Evolutionary conservation across 2,888 invertebrate species (phyloP).

Genomic region (Furcula furcula): DNA sequence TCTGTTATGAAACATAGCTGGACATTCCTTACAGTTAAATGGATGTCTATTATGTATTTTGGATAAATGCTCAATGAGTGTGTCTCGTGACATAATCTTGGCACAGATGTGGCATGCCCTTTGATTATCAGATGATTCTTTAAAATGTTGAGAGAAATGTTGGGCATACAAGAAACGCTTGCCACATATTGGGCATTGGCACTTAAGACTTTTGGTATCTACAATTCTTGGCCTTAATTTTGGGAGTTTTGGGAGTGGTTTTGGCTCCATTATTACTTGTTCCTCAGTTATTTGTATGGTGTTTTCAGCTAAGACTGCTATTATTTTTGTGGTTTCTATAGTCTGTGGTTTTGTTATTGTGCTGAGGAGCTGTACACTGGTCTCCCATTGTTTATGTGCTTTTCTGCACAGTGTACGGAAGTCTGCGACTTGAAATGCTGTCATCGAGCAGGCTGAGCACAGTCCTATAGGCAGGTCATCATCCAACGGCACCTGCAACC

Average conservation of each 20-base stretch:
- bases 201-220: slow-evolving; percentile 27
- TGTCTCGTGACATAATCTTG: slow-evolving; percentile 49
- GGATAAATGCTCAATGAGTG: slow-evolving; percentile 48
- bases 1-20: slow-evolving; percentile 41
- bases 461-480: slow-evolving; percentile 59
- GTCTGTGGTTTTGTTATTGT: slow-evolving; percentile 32
- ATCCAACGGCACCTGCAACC: slow-evolving; percentile 65
- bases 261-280: slow-evolving; percentile 4
- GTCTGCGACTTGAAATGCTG: slow-evolving; percentile 50
- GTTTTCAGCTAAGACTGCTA: slow-evolving; percentile 40
- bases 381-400: slow-evolving; percentile 48
- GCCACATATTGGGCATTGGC: slow-evolving; percentile 55
- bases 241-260: not conserved
- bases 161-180: slow-evolving; percentile 50
- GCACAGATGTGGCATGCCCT: slow-evolving; percentile 63
- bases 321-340: slow-evolving; percentile 23
- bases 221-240: slow-evolving; percentile 3
- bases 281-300: slow-evolving; percentile 39
- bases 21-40: slow-evolving; percentile 58
- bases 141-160: slow-evolving; percentile 55
- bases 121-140: slow-evolving; percentile 52
- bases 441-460: slow-evolving; percentile 52
- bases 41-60: slow-evolving; percentile 38
- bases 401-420: slow-evolving; percentile 53
- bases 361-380: slow-evolving; percentile 41